Evolutionary conservation across 2,797 vertebrate species (phyloP), one percentile per base, ranked within the genome.

Genomic region (Sciurus vulgaris): DNA sequence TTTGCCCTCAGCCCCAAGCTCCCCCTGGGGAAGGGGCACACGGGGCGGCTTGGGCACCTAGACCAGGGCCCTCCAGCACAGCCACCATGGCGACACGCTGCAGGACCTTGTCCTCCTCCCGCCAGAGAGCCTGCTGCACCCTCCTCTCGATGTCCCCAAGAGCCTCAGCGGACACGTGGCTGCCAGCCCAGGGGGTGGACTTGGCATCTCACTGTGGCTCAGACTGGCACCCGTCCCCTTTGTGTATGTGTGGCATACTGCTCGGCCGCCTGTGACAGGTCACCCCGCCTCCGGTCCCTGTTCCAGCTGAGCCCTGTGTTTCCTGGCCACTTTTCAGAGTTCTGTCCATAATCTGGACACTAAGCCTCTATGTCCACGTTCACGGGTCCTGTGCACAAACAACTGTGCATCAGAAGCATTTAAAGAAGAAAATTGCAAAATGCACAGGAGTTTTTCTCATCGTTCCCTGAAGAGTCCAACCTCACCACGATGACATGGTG

Each of bases 141-240:
- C 20, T 83, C 28, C 81, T n/a, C 59, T 3, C 8, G 7, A 4
- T 14, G 7, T 6, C 7, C 20, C 33, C 33, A 26, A 49, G 8
- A 33, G 33, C 26, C 18, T 56, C 56, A 78, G 49, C 1, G 49
- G 65, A 22, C 4, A 18, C 26, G 3, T 3, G 8, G 20, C 28
- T 2, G 6, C 20, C 35, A 8, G 1, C 38, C 24, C 24, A 28
- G 33, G 5, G 28, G 24, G 4, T 8, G 9, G 3, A 30, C 26
- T 9, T 3, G 35, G 3, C 12, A 9, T 30, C 30, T 47, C 14
- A 2, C 3, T 35, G 0, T 4, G 0, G 22, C 24, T 20, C 41
- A 6, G 47, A n/a, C 26, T 7, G 13, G 47, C 7, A 33, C 8
- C 44, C 24, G 0, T 28, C 28, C 11, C 10, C 65, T 33, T 49